phyloP scores from a whole-genome alignment of 2,797 vertebrate species.

The Tragelaphus oryx region DNA sequence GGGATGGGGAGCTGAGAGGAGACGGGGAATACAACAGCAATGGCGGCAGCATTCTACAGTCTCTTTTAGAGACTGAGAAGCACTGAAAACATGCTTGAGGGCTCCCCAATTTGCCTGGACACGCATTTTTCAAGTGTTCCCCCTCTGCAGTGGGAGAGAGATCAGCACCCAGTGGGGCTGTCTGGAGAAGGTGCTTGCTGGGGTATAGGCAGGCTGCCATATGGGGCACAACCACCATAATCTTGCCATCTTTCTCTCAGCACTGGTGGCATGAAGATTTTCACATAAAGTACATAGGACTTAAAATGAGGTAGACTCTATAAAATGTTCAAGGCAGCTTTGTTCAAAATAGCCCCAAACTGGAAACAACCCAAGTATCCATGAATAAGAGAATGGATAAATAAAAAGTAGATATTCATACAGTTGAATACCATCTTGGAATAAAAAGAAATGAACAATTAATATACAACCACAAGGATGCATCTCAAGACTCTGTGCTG shows the following conservation, averaged over 20 bases:
- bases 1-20: neutral
- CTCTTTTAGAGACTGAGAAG: neutral
- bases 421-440: neutral
- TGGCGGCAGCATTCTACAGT: neutral
- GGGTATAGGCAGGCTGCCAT: neutral
- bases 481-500: neutral
- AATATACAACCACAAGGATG: neutral
- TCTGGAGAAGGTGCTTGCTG: neutral
- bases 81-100: neutral
- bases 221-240: neutral
- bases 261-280: neutral
- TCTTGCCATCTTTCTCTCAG: neutral
- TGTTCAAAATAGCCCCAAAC: neutral
- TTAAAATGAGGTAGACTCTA: constrained; percentile 3
- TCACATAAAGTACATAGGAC: neutral
- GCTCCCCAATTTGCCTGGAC: neutral
- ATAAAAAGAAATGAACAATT: neutral
- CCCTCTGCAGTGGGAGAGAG: neutral
- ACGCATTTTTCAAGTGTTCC: constrained; percentile 27
- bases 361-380: neutral
- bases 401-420: neutral
- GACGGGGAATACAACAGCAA: neutral
- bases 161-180: neutral
- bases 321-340: neutral
- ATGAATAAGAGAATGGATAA: neutral